These are phyloP conservation scores for Heterohyrax brucei DNA, from an alignment of 2,797 vertebrate species.

Conservation along the genomic window DNA sequence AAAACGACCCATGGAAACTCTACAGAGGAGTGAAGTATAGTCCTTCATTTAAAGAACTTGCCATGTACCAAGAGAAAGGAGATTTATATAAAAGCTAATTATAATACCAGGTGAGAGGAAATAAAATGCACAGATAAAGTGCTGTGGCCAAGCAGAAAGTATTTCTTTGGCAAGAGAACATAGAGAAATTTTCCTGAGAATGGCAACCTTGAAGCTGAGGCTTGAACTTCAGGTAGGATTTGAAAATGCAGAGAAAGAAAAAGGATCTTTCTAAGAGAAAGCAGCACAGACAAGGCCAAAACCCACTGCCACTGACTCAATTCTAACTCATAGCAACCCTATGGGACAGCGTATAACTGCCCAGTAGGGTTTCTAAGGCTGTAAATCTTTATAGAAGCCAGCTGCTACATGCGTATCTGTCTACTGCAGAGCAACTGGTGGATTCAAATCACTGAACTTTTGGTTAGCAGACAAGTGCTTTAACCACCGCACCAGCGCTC, in stretches of 20 bases:
- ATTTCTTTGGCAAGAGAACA: neutral
- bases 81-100: constrained; percentile 51
- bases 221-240: neutral
- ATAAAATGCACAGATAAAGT: neutral
- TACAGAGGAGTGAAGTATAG: neutral
- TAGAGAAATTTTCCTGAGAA: constrained; percentile 41
- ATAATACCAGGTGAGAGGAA: constrained; percentile 49
- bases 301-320: too few species aligned
- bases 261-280: neutral
- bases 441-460: too few species aligned
- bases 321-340: neutral
- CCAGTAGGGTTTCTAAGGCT: too few species aligned
- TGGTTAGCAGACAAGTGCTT: neutral
- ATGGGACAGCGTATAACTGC: too few species aligned
- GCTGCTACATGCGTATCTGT: too few species aligned
- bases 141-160: neutral
- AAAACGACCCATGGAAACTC: neutral
- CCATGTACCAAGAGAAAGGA: neutral
- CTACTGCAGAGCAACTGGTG: too few species aligned
- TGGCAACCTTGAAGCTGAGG: constrained; percentile 11
- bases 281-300: neutral
- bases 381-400: too few species aligned
- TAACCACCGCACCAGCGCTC: neutral
- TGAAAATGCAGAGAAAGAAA: neutral
- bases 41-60: constrained; percentile 26